Conservation (phyloP, 2,113 vertebrate genomes). For the human region DNA sequence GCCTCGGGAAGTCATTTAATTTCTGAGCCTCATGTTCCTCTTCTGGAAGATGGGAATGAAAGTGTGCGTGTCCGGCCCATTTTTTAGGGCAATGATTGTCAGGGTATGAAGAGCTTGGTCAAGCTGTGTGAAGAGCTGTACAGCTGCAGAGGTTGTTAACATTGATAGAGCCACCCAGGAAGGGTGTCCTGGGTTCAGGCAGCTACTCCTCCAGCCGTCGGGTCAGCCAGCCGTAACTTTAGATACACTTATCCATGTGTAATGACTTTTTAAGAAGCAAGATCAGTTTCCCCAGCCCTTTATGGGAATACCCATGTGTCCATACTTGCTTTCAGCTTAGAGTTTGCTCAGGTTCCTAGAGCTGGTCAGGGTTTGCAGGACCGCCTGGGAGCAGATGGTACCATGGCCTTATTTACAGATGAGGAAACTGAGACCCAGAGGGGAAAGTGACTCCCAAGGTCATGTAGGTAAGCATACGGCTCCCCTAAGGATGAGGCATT, state of each 20-base stretch:
- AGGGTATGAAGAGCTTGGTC: neutral
- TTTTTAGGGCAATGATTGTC: neutral
- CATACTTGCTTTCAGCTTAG: neutral
- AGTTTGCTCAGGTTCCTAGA: neutral
- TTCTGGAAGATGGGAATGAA: neutral
- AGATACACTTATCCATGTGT: neutral
- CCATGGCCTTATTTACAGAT: neutral
- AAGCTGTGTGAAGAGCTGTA: neutral
- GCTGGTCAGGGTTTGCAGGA: neutral
- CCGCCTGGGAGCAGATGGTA: neutral
- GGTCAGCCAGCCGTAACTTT: neutral
- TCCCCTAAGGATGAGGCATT: neutral
- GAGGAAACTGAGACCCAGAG: neutral
- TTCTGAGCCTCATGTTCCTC: neutral
- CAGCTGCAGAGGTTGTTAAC: neutral
- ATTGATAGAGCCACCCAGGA: neutral
- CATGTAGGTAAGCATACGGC: neutral
- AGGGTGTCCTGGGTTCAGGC: neutral
- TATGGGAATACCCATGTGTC: neutral
- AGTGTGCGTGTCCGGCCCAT: neutral
- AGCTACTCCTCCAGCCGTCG: accelerated
- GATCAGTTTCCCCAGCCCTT: neutral
- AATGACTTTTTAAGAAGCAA: neutral
- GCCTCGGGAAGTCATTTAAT: neutral
- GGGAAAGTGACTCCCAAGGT: neutral